phyloP scores from a whole-genome alignment of 2,113 vertebrate genomes.

The Craseonycteris thonglongyai region DNA sequence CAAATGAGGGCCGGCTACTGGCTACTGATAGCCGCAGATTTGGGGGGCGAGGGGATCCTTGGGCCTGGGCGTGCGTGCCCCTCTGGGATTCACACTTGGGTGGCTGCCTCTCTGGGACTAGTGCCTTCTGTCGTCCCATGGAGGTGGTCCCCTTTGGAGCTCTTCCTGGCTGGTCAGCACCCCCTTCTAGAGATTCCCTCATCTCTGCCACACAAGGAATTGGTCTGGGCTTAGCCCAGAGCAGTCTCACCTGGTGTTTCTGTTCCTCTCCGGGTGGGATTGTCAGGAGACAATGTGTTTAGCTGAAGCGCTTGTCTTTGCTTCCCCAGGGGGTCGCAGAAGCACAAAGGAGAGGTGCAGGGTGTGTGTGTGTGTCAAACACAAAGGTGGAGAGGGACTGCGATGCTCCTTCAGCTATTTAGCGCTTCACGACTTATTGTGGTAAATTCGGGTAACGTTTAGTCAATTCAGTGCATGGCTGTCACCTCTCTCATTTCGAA shows the following conservation, averaged over 20 bases:
- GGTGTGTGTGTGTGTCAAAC: neutral
- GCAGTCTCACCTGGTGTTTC: neutral
- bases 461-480: neutral
- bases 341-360: neutral
- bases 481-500: neutral
- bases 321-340: neutral
- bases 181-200: neutral
- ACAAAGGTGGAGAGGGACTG: neutral
- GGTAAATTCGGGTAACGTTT: neutral
- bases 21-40: constrained; percentile 29
- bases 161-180: neutral
- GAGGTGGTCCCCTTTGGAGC: neutral
- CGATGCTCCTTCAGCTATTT: neutral
- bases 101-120: neutral
- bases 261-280: neutral
- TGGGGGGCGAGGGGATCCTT: neutral
- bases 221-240: neutral
- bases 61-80: neutral
- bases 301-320: neutral
- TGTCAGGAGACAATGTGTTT: neutral
- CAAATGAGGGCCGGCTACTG: neutral
- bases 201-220: neutral
- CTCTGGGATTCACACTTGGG: constrained; percentile 11
- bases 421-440: neutral
- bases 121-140: neutral